Evolutionary conservation across 35 echinoderm and acorn worm species (phyloP), one percentile per base, ranked within the genome.

Genomic region (Heliocidaris erythrogramma): DNA sequence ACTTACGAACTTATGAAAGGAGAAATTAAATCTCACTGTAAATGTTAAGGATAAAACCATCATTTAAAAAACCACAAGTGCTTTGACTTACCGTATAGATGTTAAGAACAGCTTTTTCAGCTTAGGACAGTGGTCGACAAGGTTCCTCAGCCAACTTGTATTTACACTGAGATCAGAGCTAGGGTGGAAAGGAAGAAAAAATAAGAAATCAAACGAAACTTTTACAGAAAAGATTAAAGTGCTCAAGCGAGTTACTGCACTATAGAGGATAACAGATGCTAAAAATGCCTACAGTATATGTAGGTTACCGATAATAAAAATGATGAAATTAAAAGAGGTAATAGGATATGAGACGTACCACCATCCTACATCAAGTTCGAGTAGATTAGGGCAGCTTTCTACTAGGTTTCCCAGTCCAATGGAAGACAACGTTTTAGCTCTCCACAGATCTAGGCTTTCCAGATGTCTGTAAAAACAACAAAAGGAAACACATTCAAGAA

Each of bases 361-460:
- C 97, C 97, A 97, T 96, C 97, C 97, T 29, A 97, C 14, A 61
- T 97, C 97, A 86, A 97, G 91, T 93, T 97, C 97, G 7, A 95
- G 42, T 29, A 97, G 88, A 31, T 97, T 49, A 10, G 87, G 89
- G 48, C 95, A 97, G 18, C 95, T 93, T 18, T 93, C 47, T 32
- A 94, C 92, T 13, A 97, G 50, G 12, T 21, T 14, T 16, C 91
- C 59, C 49, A 97, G 59, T 59, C 97, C 97, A 60, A 93, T 27
- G 16, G 60, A 42, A 4, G 97, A 94, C 89, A 97, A 93, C 11
- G 95, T 94, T 29, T 91, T 96, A 32, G 97, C 94, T 52, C 97
- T 88, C 97, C 97, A 97, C 61, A 97, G 31, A 96, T 97, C 94
- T 71, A 97, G 49, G 29, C 32, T 93, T 86, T 96, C 94, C 86